A percentile compares a stretch with the other conserved stretches of the same genome.
Conservation (phyloP, 2,888 invertebrate species). For the Limnephilus lunatus region DNA sequence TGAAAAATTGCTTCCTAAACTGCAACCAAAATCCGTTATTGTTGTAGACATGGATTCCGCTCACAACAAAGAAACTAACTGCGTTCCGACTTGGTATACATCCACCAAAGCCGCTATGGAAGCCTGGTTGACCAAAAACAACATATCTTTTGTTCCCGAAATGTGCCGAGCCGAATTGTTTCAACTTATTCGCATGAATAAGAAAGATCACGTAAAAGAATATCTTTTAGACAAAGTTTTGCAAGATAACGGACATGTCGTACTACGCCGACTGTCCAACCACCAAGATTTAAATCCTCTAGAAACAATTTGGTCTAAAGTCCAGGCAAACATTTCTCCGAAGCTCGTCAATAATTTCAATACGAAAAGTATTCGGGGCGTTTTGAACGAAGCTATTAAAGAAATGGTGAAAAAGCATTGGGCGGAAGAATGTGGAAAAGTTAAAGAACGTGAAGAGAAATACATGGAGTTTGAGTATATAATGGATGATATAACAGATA, state of each 20-base stretch:
- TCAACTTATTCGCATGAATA: neutral
- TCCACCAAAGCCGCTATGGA: neutral
- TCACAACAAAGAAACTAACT: neutral
- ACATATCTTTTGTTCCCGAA: neutral
- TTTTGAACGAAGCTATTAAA: neutral
- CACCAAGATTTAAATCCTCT: neutral
- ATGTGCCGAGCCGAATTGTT: neutral
- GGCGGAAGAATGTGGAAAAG: neutral
- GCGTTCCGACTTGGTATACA: neutral
- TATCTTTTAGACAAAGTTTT: neutral
- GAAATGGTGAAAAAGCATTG: neutral
- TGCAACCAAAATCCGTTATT: neutral
- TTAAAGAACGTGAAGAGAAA: neutral
- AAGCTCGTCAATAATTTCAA: neutral
- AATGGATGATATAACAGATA: neutral
- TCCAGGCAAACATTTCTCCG: neutral
- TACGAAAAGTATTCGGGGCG: neutral
- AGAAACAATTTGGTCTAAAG: neutral
- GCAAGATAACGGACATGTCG: neutral
- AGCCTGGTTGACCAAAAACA: neutral
- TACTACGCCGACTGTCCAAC: neutral
- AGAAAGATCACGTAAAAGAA: neutral
- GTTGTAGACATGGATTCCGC: neutral
- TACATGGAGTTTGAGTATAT: neutral
- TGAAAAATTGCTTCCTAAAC: neutral